These are phyloP conservation scores for Amblyornis subalaris DNA, from an alignment of 2,113 vertebrate genomes.

Conservation along the genomic window DNA sequence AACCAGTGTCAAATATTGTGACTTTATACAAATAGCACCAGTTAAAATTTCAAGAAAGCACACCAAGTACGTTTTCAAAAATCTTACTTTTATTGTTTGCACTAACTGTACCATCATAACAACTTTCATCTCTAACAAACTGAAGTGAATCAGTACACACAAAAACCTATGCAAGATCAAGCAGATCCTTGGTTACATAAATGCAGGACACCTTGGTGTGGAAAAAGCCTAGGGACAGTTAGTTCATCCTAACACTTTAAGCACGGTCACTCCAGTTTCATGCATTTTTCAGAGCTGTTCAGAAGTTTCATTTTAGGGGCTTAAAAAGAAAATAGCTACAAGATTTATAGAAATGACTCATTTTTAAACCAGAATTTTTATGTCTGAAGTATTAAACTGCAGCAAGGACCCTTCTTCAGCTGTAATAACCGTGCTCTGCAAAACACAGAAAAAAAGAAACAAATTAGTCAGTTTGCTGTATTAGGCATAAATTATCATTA, in stretches of 20 bases:
- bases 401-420: background rate
- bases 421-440: conserved; percentile 37
- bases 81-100: conserved; percentile 43
- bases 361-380: background rate
- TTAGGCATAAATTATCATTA: background rate
- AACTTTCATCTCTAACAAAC: background rate
- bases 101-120: background rate
- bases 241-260: background rate
- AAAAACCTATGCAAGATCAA: background rate
- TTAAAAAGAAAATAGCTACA: background rate
- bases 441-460: background rate
- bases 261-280: background rate
- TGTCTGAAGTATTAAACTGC: background rate
- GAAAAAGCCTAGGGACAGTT: background rate
- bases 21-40: background rate
- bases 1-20: background rate
- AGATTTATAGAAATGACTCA: background rate
- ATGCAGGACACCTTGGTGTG: background rate
- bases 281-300: background rate
- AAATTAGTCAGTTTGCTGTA: background rate
- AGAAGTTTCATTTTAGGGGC: background rate
- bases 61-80: background rate
- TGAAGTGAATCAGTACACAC: background rate
- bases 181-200: background rate
- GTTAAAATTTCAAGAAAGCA: background rate